Conservation (phyloP, 2,797 vertebrate genomes). For the Xiphophorus birchmanni region DNA sequence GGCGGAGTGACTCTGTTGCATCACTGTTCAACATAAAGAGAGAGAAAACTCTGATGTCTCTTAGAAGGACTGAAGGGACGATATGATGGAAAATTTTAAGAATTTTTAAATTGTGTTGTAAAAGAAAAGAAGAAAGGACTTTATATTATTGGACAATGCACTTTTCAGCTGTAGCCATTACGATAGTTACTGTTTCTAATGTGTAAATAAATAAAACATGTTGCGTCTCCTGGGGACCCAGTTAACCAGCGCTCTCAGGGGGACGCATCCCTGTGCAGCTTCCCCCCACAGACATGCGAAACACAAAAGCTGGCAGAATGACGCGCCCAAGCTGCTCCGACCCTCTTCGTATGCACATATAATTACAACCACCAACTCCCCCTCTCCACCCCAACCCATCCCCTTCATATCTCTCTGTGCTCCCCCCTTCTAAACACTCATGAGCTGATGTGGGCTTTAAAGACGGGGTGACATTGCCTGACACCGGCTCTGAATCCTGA, state of each 20-base stretch:
- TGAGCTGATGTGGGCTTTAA: constrained; percentile 65
- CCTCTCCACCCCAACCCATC: neutral
- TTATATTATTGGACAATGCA: neutral
- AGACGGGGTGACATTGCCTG: constrained; percentile 59
- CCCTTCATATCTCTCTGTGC: constrained; percentile 26
- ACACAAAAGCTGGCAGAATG: constrained; percentile 72
- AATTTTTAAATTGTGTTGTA: neutral
- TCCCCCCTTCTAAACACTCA: constrained; percentile 37
- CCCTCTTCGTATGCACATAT: constrained; percentile 80
- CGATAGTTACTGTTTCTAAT: constrained; percentile 36
- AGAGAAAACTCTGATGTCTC: neutral
- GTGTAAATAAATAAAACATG: constrained; percentile 63
- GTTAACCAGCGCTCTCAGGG: constrained; percentile 43
- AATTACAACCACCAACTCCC: constrained; percentile 60
- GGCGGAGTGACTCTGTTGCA: neutral
- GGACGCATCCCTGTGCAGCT: constrained; percentile 53
- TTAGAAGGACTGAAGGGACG: neutral
- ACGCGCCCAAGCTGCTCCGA: constrained; percentile 67
- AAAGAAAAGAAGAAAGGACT: neutral
- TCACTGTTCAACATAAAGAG: neutral
- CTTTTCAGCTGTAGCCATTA: neutral
- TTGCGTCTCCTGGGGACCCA: constrained; percentile 35
- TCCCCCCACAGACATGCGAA: constrained; percentile 57
- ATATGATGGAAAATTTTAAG: neutral
- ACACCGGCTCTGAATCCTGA: constrained; percentile 57